Base-by-base conservation (phyloP, 2,113 vertebrate genomes). In the Saccopteryx leptura region DNA sequence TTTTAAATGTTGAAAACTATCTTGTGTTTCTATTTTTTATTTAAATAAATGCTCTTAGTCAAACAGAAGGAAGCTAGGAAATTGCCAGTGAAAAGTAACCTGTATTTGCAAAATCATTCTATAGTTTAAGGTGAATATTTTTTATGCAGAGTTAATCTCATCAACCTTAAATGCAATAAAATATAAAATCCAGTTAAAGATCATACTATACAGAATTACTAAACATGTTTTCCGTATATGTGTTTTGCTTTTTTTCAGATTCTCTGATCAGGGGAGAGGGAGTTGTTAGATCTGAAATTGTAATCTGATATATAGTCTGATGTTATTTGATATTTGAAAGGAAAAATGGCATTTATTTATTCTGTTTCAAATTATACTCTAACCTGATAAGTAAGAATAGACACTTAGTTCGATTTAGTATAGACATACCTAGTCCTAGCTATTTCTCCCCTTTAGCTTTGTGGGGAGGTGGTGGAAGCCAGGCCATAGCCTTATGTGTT, bases 21-120 rank as follows among this genome's bases (percentile, higher is more conserved):
- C n/a, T 24, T 90, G 5, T 52, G 78, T 83, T 83, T 72, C 24
- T 60, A 63, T 72, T 68, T 65, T 31, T 81, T 26, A 39, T 39
- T 9, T 50, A 61, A 60, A 78, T 50, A 17, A 46, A 82, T 86
- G 50, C 28, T 3, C 5, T 71, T 84, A 87, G n/a, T 76, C 19
- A 76, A 88, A 84, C 8, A 71, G 68, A 89, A 76, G 61, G 23
- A 92, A 84, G 48, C 12, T 75, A 71, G 23, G 21, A 91, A 90
- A 96, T 78, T 81, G 7, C 24, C 39, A 86, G 18, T 82, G 26
- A 88, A 80, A 91, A 72, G 11, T 92, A 71, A 71, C 13, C n/a
- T 54, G 8, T 74, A 66, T 92, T 92, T 81, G 19, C 86, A 91
- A 63, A 90, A 69, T 84, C 52, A 90, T 54, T 75, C n/a, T 91